These are phyloP conservation scores for Trichomalopsis sarcophagae DNA, from an alignment of 1,140 invertebrate species.

Conservation along the genomic window DNA sequence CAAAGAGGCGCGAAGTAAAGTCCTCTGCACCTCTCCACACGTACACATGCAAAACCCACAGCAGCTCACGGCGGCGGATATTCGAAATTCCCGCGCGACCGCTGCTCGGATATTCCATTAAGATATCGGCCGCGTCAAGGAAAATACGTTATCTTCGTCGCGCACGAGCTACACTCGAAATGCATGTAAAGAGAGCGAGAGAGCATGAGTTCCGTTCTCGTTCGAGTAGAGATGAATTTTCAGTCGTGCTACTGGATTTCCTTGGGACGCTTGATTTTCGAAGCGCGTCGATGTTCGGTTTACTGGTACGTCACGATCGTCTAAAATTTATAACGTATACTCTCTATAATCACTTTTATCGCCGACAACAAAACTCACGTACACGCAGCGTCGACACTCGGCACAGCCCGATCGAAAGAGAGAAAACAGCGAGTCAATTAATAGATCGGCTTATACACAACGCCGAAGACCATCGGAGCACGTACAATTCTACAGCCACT, in stretches of 20 bases:
- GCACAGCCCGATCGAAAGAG: too few relatives aligned
- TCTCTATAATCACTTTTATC: too few relatives aligned
- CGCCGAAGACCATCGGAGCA: not conserved
- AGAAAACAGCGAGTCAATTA: not conserved
- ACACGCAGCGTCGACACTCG: too few relatives aligned
- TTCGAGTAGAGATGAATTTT: not conserved
- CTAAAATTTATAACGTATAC: too few relatives aligned
- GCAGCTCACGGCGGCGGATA: constrained; percentile 15
- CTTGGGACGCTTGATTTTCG: too few relatives aligned
- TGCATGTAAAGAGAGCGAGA: not conserved
- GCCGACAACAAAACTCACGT: too few relatives aligned
- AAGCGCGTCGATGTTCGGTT: too few relatives aligned
- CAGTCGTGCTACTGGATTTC: not conserved
- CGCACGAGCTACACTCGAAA: constrained; percentile 7
- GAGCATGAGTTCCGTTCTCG: not conserved
- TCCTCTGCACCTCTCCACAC: not conserved
- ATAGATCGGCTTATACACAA: not conserved
- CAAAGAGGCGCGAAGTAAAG: not conserved
- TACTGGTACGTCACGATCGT: not conserved
- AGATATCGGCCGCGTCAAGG: constrained; percentile 39
- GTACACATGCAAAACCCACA: not conserved
- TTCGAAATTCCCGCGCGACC: constrained; percentile 36
- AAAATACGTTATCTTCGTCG: constrained; percentile 22
- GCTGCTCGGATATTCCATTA: constrained; percentile 48
- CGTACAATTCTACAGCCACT: not conserved